phyloP scores from a whole-genome alignment of 2,113 vertebrate genomes.

The Vulpes vulpes region DNA sequence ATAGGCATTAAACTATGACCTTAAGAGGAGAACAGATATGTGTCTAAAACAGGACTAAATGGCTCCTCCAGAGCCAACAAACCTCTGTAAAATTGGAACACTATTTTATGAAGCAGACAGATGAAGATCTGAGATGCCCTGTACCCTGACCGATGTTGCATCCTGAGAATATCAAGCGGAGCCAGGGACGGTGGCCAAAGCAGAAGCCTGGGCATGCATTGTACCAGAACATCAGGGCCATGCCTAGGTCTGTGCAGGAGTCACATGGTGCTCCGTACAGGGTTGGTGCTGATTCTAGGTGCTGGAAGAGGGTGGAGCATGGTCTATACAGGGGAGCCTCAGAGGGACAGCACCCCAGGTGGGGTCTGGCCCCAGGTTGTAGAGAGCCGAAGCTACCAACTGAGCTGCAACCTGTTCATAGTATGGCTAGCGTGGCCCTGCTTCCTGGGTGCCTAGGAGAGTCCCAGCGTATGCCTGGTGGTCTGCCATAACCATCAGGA shows the following conservation, averaged over 20 bases:
- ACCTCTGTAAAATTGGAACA: not conserved
- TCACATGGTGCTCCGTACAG: rapidly evolving
- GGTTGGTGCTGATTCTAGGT: not conserved
- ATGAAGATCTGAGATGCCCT: not conserved
- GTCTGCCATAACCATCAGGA: not conserved
- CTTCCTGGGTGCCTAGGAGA: not conserved
- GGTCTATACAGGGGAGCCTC: not conserved
- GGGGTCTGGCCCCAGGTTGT: not conserved
- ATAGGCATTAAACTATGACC: not conserved
- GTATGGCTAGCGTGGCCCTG: rapidly evolving
- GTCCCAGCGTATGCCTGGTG: not conserved
- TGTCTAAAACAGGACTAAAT: not conserved
- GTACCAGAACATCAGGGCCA: not conserved
- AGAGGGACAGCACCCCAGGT: no score
- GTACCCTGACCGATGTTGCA: no score
- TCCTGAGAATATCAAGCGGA: not conserved
- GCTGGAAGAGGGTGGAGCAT: not conserved
- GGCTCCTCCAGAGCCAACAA: not conserved
- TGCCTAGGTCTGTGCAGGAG: not conserved
- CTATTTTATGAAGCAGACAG: not conserved
- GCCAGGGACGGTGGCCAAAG: not conserved
- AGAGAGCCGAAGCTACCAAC: not conserved
- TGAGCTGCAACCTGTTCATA: rapidly evolving
- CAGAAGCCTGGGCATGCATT: not conserved
- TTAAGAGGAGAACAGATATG: not conserved